These are phyloP conservation scores for Peromyscus attwateri DNA, from an alignment of 2,797 vertebrate species.

Conservation along the genomic window DNA sequence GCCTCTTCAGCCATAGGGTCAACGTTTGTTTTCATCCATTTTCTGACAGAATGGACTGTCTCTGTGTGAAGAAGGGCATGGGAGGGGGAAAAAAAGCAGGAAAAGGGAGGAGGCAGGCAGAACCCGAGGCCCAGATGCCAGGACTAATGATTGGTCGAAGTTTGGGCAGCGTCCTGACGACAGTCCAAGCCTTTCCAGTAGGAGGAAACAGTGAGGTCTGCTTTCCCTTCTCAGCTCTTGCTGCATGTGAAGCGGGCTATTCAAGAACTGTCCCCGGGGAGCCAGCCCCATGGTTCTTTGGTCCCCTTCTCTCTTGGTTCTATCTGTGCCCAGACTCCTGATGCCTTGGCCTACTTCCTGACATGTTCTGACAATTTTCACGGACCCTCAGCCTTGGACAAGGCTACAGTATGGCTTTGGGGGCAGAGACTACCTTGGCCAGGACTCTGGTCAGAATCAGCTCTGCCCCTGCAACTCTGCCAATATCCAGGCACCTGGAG, in stretches of 20 bases:
- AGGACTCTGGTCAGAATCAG: not conserved
- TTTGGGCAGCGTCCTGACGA: accelerated
- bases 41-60: not conserved
- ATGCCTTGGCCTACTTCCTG: too few relatives aligned
- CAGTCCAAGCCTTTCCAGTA: not conserved
- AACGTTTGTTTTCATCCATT: not conserved
- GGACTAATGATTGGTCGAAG: too few relatives aligned
- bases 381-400: accelerated
- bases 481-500: not conserved
- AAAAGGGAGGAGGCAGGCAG: not conserved
- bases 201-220: not conserved
- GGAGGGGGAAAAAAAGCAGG: not conserved
- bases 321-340: not conserved
- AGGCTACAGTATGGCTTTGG: not conserved
- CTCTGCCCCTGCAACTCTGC: not conserved
- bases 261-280: not conserved
- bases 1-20: not conserved
- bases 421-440: not conserved
- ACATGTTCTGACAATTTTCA: not conserved
- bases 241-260: not conserved
- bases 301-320: not conserved
- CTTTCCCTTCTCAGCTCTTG: not conserved
- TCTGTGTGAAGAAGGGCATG: not conserved
- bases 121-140: not conserved
- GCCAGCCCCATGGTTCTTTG: not conserved